Conservation (phyloP, 2,888 invertebrate genomes). For the Gymnocheta viridis region DNA sequence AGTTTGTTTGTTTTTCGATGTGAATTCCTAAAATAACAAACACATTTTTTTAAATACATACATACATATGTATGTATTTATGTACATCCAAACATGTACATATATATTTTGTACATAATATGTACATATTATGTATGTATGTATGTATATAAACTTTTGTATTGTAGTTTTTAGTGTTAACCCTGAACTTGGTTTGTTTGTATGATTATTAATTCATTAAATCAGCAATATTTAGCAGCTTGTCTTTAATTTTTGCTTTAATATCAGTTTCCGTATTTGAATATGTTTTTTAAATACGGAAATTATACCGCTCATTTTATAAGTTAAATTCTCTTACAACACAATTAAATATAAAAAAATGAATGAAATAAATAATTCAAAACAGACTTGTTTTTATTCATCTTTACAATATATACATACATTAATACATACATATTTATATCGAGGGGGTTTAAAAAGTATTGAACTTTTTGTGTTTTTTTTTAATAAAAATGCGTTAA, state of each 20-base stretch:
- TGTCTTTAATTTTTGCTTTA: slow-evolving; percentile 6
- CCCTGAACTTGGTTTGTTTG: slow-evolving; percentile 63
- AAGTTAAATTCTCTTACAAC: neutral
- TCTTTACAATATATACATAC: too few relatives aligned
- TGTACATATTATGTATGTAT: neutral
- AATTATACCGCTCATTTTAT: neutral
- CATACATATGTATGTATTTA: neutral
- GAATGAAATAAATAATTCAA: neutral
- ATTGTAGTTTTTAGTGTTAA: slow-evolving; percentile 27
- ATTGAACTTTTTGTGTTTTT: too few relatives aligned
- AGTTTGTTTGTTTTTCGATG: neutral
- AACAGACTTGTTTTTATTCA: neutral
- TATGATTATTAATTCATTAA: slow-evolving; percentile 34
- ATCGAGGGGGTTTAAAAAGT: too few relatives aligned
- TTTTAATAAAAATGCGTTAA: too few relatives aligned
- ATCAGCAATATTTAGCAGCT: slow-evolving; percentile 27
- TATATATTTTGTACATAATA: too few relatives aligned
- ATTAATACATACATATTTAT: too few relatives aligned
- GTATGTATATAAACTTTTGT: neutral
- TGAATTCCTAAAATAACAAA: neutral
- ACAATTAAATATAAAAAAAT: neutral
- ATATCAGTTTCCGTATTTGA: slow-evolving; percentile 38
- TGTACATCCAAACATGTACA: neutral
- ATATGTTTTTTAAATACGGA: slow-evolving; percentile 8
- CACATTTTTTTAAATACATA: too few relatives aligned